Percentiles rank a stretch among this genome's conserved stretches.
phyloP scores from a whole-genome alignment of 2,113 vertebrate genomes.

The Phrynosoma blainvillii region DNA sequence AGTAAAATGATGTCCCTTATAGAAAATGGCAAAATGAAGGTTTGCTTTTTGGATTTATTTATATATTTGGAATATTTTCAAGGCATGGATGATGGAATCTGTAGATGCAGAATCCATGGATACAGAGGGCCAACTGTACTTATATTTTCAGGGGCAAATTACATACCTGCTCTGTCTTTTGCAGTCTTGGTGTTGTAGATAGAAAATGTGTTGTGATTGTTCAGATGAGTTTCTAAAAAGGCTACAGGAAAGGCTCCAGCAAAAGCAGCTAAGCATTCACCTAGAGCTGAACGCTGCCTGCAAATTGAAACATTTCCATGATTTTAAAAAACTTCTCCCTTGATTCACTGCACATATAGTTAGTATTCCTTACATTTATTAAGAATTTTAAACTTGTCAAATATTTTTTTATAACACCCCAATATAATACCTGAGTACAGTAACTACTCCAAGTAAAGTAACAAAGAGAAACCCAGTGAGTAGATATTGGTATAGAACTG shows the following conservation, averaged over 20 bases:
- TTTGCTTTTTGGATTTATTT: no score
- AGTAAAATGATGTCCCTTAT: no score
- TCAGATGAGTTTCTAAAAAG: constrained; percentile 91
- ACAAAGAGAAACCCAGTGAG: background rate
- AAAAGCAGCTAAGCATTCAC: constrained; percentile 93
- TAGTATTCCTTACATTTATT: constrained; percentile 7
- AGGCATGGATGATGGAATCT: no score
- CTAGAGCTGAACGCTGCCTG: constrained; percentile 92
- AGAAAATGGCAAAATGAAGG: no score
- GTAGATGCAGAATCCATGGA: no score
- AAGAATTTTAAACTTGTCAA: background rate
- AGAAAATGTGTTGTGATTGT: constrained; percentile 90
- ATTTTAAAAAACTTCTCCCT: background rate
- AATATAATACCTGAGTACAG: background rate
- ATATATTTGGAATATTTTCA: no score
- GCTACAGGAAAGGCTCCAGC: constrained; percentile 93
- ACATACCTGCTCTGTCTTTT: constrained; percentile 85
- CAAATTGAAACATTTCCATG: constrained; percentile 31
- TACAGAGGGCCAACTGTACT: no score
- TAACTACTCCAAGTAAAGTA: background rate
- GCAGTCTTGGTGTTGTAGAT: constrained; percentile 90
- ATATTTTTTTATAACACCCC: background rate
- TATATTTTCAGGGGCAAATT: background rate
- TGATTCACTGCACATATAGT: background rate
- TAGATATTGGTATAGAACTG: background rate